phyloP scores from a whole-genome alignment of 1,140 invertebrate species.

The Drosophila melanica region DNA sequence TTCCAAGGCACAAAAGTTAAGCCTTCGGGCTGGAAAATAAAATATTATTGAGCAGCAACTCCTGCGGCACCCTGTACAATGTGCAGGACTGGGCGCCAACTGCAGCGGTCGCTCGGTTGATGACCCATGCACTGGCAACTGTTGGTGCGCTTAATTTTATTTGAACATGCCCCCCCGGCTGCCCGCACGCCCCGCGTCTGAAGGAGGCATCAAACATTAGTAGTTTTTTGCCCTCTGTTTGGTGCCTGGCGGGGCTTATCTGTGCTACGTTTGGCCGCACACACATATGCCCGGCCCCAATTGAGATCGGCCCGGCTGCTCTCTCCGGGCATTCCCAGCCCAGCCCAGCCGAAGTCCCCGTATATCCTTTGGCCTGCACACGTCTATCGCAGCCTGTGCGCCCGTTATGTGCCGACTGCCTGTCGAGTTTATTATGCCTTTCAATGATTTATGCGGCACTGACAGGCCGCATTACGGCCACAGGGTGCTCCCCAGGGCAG shows the following conservation, averaged over 20 bases:
- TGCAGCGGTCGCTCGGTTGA: conserved; percentile 59
- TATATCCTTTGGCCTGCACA: conserved; percentile 19
- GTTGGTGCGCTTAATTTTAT: conserved; percentile 71
- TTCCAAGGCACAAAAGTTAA: too few species aligned
- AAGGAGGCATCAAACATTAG: conserved; percentile 47
- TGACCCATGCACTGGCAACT: conserved; percentile 63
- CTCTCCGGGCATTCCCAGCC: not conserved
- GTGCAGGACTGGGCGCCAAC: conserved; percentile 32
- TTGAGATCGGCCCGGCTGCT: conserved; percentile 25
- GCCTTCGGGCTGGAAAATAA: too few species aligned
- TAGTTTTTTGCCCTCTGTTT: conserved; percentile 66
- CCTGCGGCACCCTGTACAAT: conserved; percentile 48
- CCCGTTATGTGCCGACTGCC: conserved; percentile 16
- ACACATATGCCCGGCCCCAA: conserved; percentile 39
- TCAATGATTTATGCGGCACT: conserved; percentile 57
- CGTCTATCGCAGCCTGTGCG: conserved; percentile 35
- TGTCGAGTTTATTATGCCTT: conserved; percentile 67
- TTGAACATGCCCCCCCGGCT: conserved; percentile 48
- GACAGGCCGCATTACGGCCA: conserved; percentile 42
- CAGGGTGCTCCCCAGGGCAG: conserved; percentile 12
- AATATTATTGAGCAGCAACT: too few species aligned
- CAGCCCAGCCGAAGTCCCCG: not conserved
- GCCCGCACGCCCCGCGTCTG: too few species aligned
- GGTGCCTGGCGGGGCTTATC: conserved; percentile 49
- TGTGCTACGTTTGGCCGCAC: conserved; percentile 59